phyloP scores from a whole-genome alignment of 2,888 invertebrate genomes.

The Drosophila mayaguana region DNA sequence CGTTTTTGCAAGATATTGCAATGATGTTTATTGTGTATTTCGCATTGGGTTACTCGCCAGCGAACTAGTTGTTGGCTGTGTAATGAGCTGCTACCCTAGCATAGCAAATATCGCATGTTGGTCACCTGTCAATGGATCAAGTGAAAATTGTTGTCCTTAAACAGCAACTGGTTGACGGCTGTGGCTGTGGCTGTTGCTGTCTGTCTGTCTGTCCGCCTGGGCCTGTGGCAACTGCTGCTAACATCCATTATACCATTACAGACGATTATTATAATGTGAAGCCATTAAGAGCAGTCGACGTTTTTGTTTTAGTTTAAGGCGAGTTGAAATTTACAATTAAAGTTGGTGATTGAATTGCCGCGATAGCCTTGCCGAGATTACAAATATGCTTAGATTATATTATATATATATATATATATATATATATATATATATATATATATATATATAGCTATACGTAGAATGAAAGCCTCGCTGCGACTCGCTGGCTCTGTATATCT shows the following conservation, averaged over 20 bases:
- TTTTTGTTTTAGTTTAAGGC: slow-evolving; percentile 15
- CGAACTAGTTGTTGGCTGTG: slow-evolving; percentile 38
- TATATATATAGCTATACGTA: neutral
- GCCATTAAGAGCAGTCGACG: slow-evolving; percentile 62
- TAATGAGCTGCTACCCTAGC: slow-evolving; percentile 45
- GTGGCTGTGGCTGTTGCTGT: slow-evolving; percentile 32
- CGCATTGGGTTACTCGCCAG: slow-evolving; percentile 38
- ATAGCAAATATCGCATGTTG: slow-evolving; percentile 45
- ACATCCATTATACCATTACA: slow-evolving; percentile 63
- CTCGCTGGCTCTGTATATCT: slow-evolving; percentile 6
- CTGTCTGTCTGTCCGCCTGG: too few relatives aligned
- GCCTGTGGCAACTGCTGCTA: slow-evolving; percentile 60
- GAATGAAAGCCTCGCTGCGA: slow-evolving; percentile 68
- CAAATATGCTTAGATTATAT: slow-evolving; percentile 74
- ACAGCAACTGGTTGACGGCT: slow-evolving; percentile 66
- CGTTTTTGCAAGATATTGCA: slow-evolving; percentile 44
- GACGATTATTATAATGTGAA: slow-evolving; percentile 73
- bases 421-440: slow-evolving; percentile 60
- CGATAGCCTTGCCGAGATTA: slow-evolving; percentile 76
- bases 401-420: slow-evolving; percentile 68
- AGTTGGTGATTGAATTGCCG: slow-evolving; percentile 73
- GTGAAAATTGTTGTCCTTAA: slow-evolving; percentile 78
- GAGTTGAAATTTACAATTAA: slow-evolving; percentile 75
- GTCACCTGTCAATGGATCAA: slow-evolving; percentile 70
- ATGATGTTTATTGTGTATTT: slow-evolving; percentile 62